Conservation (phyloP, 2,113 vertebrate genomes). For the Hippocampus mohnikei region DNA sequence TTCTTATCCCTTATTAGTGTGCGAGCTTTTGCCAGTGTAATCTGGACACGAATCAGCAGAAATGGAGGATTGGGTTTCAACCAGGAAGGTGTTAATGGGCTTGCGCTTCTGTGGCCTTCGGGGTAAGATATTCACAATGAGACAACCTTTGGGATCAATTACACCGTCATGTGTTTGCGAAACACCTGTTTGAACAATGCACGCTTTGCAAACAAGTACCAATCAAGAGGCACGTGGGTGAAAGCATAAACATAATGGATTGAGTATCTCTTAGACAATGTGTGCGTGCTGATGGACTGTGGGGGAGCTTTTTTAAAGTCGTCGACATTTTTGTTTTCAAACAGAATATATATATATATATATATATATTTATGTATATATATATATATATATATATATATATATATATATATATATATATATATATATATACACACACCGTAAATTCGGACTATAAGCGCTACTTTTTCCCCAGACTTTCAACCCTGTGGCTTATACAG, state of each 20-base stretch:
- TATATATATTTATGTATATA: no score
- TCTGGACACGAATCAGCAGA: conserved; percentile 44
- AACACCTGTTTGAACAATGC: conserved; percentile 40
- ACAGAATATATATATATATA: no score
- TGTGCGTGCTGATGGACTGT: background rate
- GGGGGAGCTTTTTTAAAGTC: background rate
- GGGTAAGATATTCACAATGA: conserved; percentile 26
- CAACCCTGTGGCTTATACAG: no score
- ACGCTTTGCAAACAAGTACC: conserved; percentile 2
- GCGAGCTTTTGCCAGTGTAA: conserved; percentile 27
- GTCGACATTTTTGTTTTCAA: no score
- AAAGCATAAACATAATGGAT: background rate
- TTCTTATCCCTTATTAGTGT: background rate
- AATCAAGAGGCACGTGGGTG: background rate
- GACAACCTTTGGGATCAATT: conserved; percentile 37
- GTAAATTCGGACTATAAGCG: no score
- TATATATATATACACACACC: no score
- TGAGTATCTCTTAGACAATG: no score
- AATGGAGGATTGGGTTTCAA: conserved; percentile 44
- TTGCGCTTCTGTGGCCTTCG: conserved; percentile 32
- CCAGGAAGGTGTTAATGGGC: conserved; percentile 36
- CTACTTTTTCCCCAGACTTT: no score
- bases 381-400: no score
- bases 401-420: no score
- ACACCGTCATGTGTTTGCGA: conserved; percentile 18